Conservation (phyloP, 2,797 vertebrate genomes). For the Pangasius krempfi region DNA sequence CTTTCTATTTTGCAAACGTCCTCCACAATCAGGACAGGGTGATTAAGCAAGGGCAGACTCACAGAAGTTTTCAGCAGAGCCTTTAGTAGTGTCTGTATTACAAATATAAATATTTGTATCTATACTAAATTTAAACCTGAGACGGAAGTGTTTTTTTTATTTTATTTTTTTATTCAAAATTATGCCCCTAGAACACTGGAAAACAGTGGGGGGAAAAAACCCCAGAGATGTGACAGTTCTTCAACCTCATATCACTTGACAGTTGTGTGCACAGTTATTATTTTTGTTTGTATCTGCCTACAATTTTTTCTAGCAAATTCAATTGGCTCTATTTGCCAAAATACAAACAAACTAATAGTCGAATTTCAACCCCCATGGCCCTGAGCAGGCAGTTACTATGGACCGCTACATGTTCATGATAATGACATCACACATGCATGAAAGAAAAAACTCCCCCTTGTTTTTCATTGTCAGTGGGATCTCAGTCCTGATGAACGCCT, state of each 20-base stretch:
- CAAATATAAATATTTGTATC: neutral
- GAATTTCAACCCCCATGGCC: neutral
- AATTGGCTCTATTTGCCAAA: neutral
- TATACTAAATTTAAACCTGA: neutral
- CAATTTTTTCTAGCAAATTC: neutral
- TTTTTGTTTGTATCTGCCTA: neutral
- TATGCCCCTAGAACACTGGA: neutral
- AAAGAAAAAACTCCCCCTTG: neutral
- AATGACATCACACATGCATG: neutral
- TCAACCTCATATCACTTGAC: neutral
- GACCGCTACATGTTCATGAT: neutral
- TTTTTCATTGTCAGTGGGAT: neutral
- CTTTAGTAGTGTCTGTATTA: neutral
- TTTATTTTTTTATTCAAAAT: neutral
- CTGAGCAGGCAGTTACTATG: neutral
- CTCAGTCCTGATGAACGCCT: neutral
- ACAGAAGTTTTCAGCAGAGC: neutral
- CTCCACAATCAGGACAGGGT: slow-evolving; percentile 29
- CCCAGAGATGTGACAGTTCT: neutral
- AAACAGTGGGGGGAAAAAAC: neutral
- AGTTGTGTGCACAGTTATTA: neutral
- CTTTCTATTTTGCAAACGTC: slow-evolving; percentile 20
- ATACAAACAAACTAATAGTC: neutral
- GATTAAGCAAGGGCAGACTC: slow-evolving; percentile 21
- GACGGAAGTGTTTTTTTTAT: too few species aligned